Evolutionary conservation across 37 sponge, comb jelly and placozoan genomes (phyloP).

Genomic region (Theonella swinhoei): DNA sequence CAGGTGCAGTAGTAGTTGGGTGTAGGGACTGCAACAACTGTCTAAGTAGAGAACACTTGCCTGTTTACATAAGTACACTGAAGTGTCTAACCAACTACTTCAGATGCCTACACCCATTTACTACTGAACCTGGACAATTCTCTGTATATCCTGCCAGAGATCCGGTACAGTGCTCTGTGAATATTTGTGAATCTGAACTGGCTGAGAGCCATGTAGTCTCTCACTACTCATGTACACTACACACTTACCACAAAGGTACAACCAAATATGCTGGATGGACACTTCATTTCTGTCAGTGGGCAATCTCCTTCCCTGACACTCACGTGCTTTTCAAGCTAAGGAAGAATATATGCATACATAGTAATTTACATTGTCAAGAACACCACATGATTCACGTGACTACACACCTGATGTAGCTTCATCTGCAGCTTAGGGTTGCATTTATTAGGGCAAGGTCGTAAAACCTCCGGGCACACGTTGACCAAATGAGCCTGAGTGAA

Average conservation of each 20-base stretch:
- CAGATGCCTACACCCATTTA: too few species aligned
- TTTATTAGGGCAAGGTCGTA: constrained; percentile 45
- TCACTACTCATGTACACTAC: too few species aligned
- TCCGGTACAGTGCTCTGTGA: too few species aligned
- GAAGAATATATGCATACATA: not conserved
- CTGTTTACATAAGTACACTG: too few species aligned
- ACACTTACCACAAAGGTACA: constrained; percentile 60
- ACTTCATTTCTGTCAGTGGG: constrained; percentile 44
- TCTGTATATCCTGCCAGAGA: too few species aligned
- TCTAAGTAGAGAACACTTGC: too few species aligned
- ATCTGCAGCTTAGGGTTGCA: constrained; percentile 21
- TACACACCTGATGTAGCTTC: constrained; percentile 31
- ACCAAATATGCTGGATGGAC: constrained; percentile 40
- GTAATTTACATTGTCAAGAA: not conserved
- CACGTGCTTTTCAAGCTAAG: constrained; percentile 49
- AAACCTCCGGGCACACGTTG: constrained; percentile 34
- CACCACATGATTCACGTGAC: not conserved
- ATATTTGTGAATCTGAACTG: too few species aligned
- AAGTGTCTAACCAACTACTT: too few species aligned
- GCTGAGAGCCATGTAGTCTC: too few species aligned
- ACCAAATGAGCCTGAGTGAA: constrained; percentile 40
- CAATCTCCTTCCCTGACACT: constrained; percentile 36
- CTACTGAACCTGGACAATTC: too few species aligned
- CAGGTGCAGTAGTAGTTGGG: too few species aligned
- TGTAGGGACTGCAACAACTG: too few species aligned